Evolutionary conservation across 2,113 vertebrate genomes (phyloP).

Genomic region (Calcarius ornatus): DNA sequence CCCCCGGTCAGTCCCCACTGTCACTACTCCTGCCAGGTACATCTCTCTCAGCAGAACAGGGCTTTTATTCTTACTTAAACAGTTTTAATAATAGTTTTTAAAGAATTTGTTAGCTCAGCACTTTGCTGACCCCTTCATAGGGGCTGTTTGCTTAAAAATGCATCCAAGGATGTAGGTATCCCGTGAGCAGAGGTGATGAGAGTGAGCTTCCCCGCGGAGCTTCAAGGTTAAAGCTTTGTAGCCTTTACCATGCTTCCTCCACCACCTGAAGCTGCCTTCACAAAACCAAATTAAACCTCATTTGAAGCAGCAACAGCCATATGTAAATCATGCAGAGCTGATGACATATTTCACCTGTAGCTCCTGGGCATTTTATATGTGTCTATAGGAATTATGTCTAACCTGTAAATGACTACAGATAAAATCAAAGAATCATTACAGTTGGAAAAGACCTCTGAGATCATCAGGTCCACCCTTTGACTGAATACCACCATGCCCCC

Average conservation of each 20-base stretch:
- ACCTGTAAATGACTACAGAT: background rate
- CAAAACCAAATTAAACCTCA: background rate
- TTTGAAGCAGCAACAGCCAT: background rate
- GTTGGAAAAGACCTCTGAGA: background rate
- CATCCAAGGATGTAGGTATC: background rate
- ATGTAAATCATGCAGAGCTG: background rate
- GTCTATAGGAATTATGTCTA: background rate
- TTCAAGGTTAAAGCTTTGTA: background rate
- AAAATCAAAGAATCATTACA: background rate
- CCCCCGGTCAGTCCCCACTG: background rate
- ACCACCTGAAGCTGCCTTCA: background rate
- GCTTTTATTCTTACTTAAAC: background rate
- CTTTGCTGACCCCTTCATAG: background rate
- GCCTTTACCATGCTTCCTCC: background rate
- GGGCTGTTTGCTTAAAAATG: background rate
- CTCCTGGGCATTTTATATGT: background rate
- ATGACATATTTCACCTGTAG: background rate
- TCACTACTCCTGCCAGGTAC: background rate
- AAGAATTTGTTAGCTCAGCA: background rate
- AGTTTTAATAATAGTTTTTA: background rate
- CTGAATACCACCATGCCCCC: background rate
- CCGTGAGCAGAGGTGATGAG: fast-evolving
- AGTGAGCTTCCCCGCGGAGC: no score
- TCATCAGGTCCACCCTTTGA: background rate
- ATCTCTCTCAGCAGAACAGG: background rate